Base-by-base conservation (phyloP, 2,113 vertebrate species). In the Ploceus nigricollis region DNA sequence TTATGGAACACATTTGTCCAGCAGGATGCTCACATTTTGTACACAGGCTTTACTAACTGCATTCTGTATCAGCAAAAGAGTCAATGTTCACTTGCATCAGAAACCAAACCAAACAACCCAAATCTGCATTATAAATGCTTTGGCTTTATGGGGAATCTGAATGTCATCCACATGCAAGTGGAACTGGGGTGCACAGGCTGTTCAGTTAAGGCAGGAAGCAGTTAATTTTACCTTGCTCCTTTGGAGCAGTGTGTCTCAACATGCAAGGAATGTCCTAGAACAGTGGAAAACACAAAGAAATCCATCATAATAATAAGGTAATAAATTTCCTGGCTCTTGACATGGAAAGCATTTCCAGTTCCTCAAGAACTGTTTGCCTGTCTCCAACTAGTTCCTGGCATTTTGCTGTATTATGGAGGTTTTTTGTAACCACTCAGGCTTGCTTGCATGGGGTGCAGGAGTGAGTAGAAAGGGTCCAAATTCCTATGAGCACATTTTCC, bases 401-500 rank as follows among this genome's bases (percentile, higher is more conserved):
- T 75, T 93, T 91, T 70, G 22, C 61, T 82, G 24, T 66, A 21
- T 68, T 95, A 45, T 37, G 68, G 21, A 87, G 39, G 39, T 15
- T 79, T 90, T 82, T 84, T 92, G 60, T 93, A 85, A 72, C 28
- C 58, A 78, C 83, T 84, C 72, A 87, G 65, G 71, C 64, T 81
- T 73, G 65, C 37, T 75, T 93, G 61, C 42, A 50, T 22, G 8
- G 33, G 31, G 39, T 53, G 18, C 30, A 40, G 45, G 56, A 89
- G 11, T 27, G 33, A 78, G 35, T 7, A 84, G 20, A 61, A 93
- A 78, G 42, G 30, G 22, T 69, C 58, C 56, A 73, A 86, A 89
- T 66, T 88, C 71, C 66, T 24, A 66, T 28, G 10, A 75, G 28
- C 37, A 51, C 3, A 4, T 80, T 88, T 80, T 89, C 35, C 57